Evolutionary conservation across 2,113 vertebrate genomes (phyloP).

Genomic region (Herpailurus yagouaroundi): DNA sequence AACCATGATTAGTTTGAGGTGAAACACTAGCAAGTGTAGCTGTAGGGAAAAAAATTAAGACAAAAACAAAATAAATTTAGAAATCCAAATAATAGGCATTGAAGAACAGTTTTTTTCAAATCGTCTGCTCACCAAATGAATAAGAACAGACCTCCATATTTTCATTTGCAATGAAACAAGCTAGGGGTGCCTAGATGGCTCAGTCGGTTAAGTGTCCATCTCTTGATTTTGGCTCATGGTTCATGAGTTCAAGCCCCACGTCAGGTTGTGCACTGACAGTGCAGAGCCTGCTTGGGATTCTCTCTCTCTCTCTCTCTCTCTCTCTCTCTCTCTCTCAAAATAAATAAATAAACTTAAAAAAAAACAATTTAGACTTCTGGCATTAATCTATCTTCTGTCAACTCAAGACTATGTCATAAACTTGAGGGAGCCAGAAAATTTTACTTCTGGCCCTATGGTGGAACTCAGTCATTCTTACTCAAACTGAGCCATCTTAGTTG

Average conservation of each 20-base stretch:
- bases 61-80: background rate
- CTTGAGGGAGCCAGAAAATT: background rate
- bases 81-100: background rate
- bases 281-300: too few relatives aligned
- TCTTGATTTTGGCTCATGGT: too few relatives aligned
- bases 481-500: background rate
- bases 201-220: too few relatives aligned
- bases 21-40: background rate
- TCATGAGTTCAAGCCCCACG: too few relatives aligned
- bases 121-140: background rate
- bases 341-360: too few relatives aligned
- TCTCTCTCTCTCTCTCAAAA: too few relatives aligned
- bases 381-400: background rate
- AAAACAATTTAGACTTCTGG: background rate
- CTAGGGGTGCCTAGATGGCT: background rate
- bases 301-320: too few relatives aligned
- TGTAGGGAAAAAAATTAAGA: background rate
- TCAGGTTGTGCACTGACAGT: too few relatives aligned
- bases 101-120: background rate
- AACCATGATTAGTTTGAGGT: background rate
- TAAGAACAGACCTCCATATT: background rate
- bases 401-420: background rate
- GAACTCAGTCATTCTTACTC: background rate
- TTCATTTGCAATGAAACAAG: slow-evolving; percentile 16
- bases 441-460: background rate